Conservation (phyloP, 2,797 vertebrate species). For the Gymnopithys bicolor region DNA sequence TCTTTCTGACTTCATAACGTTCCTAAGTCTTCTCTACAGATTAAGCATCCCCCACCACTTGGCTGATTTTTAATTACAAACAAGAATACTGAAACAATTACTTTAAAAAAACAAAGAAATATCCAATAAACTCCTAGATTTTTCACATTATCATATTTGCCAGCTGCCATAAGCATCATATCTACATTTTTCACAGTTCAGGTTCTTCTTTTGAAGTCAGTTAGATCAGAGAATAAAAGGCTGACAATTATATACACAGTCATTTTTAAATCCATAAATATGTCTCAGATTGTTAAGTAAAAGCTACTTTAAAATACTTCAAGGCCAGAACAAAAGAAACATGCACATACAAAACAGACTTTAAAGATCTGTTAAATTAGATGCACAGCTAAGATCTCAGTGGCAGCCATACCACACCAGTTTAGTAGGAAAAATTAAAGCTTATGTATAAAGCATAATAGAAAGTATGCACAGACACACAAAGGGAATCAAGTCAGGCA, state of each 20-base stretch:
- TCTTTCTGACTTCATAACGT: constrained; percentile 1
- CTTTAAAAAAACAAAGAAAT: background rate
- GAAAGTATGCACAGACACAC: background rate
- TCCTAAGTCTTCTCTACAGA: background rate
- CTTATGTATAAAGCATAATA: background rate
- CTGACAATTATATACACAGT: background rate
- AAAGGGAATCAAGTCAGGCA: background rate
- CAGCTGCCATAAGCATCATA: background rate
- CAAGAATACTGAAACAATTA: background rate
- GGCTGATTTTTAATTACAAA: background rate
- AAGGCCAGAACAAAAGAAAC: background rate
- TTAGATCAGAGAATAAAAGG: background rate
- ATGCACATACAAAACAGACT: background rate
- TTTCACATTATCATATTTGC: constrained; percentile 4
- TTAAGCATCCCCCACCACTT: background rate
- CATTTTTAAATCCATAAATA: background rate
- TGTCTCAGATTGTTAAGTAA: background rate
- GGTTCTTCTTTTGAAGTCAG: background rate
- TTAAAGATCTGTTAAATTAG: background rate
- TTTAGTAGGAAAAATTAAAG: background rate
- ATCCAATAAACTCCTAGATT: background rate
- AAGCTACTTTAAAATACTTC: background rate
- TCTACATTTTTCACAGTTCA: background rate
- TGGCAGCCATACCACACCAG: background rate
- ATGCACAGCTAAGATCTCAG: background rate